Evolutionary conservation across 2,888 invertebrate species (phyloP), one percentile per base, ranked within the genome.

Genomic region (Lissocephala sabroskyi): DNA sequence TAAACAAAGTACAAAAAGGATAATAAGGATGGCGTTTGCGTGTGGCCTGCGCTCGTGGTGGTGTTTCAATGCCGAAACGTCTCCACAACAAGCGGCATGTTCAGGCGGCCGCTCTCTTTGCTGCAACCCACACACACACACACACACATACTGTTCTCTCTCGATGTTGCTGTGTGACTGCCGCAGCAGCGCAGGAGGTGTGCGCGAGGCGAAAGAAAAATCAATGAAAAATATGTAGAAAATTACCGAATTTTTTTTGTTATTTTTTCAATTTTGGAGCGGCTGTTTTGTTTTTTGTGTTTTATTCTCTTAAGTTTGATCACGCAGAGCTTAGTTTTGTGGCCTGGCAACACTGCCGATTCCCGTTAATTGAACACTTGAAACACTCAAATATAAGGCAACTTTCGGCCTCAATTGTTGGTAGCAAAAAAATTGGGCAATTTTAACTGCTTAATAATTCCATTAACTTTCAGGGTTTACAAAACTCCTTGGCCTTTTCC

Each of bases 211-310:
- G 70, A 73, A n/a, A n/a, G n/a, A n/a, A 73, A 73, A 73, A 73
- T 73, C 71, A 73, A 73, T 73, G 71, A 73, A 73, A 71, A 74
- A 71, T 73, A 77, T 77, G 54, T 70, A 71, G 39, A 68, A 77
- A 71, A 63, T 57, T 55, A 49, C 56, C 58, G 54, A 59, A 57
- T 30, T 41, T 29, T 41, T 41, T 23, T 23, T 23, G 7, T 23
- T 23, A 23, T 23, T 23, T 5, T 54, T 46, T 53, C 19, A 46
- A 37, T 56, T 50, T 30, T 35, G 13, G 4, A 10, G 35, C 35
- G 9, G 11, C 46, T 52, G 23, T 52, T 52, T 52, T 17, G 1
- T 23, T 19, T 44, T 23, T 19, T 44, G 35, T 43, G 26, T 18
- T 41, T 41, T 40, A 5, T 3, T 23, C 23, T 3, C 23, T 23